Evolutionary conservation across 1,140 invertebrate species (phyloP).

Genomic region (Tetramorium parvispinum): DNA sequence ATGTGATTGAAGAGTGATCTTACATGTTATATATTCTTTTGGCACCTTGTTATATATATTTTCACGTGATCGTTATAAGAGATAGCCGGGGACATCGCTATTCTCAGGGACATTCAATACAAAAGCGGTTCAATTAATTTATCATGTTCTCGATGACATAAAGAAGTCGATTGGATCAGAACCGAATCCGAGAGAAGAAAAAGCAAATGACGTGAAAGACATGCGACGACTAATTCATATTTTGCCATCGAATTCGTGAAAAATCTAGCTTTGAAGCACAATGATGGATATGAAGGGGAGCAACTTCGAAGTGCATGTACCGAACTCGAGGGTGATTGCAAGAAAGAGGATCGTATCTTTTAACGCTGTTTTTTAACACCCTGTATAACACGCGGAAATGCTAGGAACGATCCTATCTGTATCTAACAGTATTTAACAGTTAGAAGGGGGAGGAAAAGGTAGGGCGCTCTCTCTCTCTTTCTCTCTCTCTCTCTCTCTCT

Average conservation of each 20-base stretch:
- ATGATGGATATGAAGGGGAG: background rate
- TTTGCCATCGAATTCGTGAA: background rate
- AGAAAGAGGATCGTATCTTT: slow-evolving; percentile 3
- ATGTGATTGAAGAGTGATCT: slow-evolving; percentile 34
- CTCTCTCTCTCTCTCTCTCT: background rate
- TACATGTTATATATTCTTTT: slow-evolving; percentile 46
- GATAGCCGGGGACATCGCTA: background rate
- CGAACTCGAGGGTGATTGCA: background rate
- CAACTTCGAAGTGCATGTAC: slow-evolving; percentile 39
- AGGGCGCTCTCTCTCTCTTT: background rate
- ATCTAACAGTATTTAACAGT: slow-evolving; percentile 3
- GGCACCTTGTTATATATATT: slow-evolving; percentile 41
- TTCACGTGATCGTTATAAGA: slow-evolving; percentile 6
- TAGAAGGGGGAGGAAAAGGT: background rate
- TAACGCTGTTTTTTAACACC: slow-evolving; percentile 33
- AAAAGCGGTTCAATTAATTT: background rate
- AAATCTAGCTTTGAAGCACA: background rate
- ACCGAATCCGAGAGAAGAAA: background rate
- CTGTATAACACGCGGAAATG: slow-evolving; percentile 41
- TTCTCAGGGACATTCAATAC: background rate
- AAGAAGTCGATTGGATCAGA: background rate
- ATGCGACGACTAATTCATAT: background rate
- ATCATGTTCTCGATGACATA: background rate
- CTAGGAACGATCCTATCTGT: slow-evolving; percentile 19
- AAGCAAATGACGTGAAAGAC: background rate